A percentile compares a stretch with the other conserved stretches of the same genome.
Conservation (phyloP, 2,113 vertebrate genomes). For the Chaetura pelagica region DNA sequence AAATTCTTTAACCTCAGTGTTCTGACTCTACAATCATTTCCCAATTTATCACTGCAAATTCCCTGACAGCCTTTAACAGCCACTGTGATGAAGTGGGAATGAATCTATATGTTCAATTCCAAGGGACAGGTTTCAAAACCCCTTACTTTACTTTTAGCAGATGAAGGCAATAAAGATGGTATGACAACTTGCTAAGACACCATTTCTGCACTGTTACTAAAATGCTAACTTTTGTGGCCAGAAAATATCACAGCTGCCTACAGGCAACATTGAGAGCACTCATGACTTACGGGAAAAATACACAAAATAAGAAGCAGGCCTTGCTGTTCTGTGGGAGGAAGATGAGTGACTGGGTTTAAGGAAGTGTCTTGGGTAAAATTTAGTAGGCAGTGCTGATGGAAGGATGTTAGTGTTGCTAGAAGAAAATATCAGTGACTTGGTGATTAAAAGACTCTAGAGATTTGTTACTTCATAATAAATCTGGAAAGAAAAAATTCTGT, state of each 20-base stretch:
- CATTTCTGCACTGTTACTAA: constrained; percentile 28
- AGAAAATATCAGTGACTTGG: background rate
- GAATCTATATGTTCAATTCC: constrained; percentile 51
- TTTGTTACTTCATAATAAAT: background rate
- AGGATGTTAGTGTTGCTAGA: background rate
- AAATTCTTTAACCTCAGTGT: constrained; percentile 68
- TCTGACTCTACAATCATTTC: constrained; percentile 63
- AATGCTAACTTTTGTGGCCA: constrained; percentile 4
- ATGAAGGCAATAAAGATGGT: constrained; percentile 46
- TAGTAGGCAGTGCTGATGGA: background rate
- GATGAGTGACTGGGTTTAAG: background rate
- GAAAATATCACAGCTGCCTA: constrained; percentile 25
- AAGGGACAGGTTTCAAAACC: constrained; percentile 11
- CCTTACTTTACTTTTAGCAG: constrained; percentile 19
- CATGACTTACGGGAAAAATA: background rate
- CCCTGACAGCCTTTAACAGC: constrained; percentile 71
- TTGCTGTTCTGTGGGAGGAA: background rate
- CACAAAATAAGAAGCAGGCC: constrained; percentile 3
- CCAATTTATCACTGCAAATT: constrained; percentile 71
- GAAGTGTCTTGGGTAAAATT: background rate
- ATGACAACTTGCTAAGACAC: constrained; percentile 38
- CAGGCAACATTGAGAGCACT: background rate
- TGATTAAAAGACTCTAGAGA: background rate
- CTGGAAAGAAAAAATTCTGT: background rate
- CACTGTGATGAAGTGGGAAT: constrained; percentile 55